Base-by-base conservation (phyloP, 2,797 vertebrate genomes). In the Thripadectes ignobilis region DNA sequence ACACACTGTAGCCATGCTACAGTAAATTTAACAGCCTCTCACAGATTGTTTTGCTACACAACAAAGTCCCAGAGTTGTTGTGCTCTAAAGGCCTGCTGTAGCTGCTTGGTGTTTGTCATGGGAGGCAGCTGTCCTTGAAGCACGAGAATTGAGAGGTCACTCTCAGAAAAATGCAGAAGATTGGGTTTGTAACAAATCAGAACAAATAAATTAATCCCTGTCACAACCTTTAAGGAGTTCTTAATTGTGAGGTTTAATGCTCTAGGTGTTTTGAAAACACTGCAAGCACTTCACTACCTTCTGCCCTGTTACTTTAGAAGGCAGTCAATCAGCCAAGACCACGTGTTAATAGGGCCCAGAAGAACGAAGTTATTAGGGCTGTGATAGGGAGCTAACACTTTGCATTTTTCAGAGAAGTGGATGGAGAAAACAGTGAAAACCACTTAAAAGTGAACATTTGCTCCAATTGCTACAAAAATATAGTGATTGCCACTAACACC, bases 401-500 rank as follows among this genome's bases (percentile, higher is more conserved):
- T 36, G 77, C 66, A 57, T 87, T 93, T 94, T 75, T 81, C 34
- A 82, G 86, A 95, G 78, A 88, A 93, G 57, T 93, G 84, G 75
- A 89, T 93, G 92, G 85, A 93, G 38, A 88, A 92, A 93, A 77
- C 57, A 82, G 68, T 87, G 83, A 92, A 97, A 96, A 85, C 87
- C 80, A 88, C 91, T 95, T 92, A 49, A 89, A 96, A 97, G 91
- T 0, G 1, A 95, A 73, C 32, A 34, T 95, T 94, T 77, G 54
- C 63, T 95, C 63, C 74, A 88, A 91, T 77, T 95, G 85, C 86
- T 96, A 93, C 68, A 87, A 95, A 96, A 96, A 95, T 87, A 90
- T 0, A 92, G 80, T 66, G 79, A 91, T 68, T 94, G 57, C 83
- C 85, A 80, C 92, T 92, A 95, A 91, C 83, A 95, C 94, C 95